Evolutionary conservation across 2,888 invertebrate genomes (phyloP).

Genomic region (Parthenolecanium corni): DNA sequence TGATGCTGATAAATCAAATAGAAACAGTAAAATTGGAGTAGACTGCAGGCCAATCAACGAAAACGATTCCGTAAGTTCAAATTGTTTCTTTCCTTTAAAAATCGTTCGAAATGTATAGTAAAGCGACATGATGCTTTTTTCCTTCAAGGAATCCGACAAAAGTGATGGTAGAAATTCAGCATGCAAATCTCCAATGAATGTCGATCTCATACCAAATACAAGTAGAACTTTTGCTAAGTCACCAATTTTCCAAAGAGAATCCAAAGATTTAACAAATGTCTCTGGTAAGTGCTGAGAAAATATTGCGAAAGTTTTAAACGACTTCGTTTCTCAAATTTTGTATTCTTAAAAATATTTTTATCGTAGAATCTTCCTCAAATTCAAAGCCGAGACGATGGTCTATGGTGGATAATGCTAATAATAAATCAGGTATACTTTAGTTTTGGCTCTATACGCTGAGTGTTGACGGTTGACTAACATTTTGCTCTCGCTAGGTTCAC

Average conservation of each 20-base stretch:
- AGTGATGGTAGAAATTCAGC: neutral
- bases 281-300: neutral
- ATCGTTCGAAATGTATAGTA: too few species aligned
- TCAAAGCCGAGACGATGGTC: slow-evolving; percentile 18
- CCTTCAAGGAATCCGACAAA: neutral
- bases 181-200: neutral
- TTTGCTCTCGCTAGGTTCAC: neutral
- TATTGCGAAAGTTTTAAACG: too few species aligned
- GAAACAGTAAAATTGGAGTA: neutral
- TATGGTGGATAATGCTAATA: slow-evolving; percentile 15
- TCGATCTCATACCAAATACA: neutral
- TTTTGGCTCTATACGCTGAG: neutral
- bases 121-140: too few species aligned
- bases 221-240: neutral
- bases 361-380: neutral
- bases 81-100: too few species aligned
- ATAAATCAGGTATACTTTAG: slow-evolving; percentile 4
- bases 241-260: slow-evolving; percentile 5
- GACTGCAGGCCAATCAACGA: slow-evolving; percentile 4
- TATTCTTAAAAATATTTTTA: neutral
- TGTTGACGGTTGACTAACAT: neutral
- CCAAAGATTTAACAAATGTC: neutral
- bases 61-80: neutral
- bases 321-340: neutral
- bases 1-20: neutral